Evolutionary conservation across 2,113 vertebrate species (phyloP).

Genomic region (Austrofundulus limnaeus): DNA sequence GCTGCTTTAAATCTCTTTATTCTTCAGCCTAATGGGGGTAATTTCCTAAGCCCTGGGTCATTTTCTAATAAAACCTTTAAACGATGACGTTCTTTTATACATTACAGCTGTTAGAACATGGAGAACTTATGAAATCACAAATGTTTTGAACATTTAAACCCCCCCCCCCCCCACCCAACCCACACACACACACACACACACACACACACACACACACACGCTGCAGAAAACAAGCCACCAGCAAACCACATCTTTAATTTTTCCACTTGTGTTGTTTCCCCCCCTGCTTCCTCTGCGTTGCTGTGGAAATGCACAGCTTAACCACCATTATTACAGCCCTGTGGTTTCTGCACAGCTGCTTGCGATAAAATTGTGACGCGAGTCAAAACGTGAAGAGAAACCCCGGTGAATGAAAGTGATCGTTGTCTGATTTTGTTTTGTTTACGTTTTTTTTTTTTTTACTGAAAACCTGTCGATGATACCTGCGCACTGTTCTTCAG

Average conservation of each 20-base stretch:
- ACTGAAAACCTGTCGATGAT: no score
- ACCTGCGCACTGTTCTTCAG: no score
- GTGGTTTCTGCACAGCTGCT: slow-evolving; percentile 48
- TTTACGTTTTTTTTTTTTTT: no score
- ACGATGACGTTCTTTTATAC: background rate
- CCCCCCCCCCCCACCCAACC: no score
- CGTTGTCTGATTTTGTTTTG: no score
- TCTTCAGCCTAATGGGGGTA: background rate
- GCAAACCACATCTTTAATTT: slow-evolving; percentile 36
- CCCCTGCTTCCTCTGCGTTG: slow-evolving; percentile 7
- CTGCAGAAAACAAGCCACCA: slow-evolving; percentile 14
- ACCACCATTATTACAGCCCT: slow-evolving; percentile 30
- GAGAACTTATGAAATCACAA: slow-evolving; percentile 16
- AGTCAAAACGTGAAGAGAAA: no score
- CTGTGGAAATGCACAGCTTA: slow-evolving; percentile 30
- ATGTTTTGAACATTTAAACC: slow-evolving; percentile 4
- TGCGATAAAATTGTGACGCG: slow-evolving; percentile 51
- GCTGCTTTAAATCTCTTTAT: background rate
- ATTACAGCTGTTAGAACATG: slow-evolving; percentile 18
- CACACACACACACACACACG: slow-evolving; percentile 11
- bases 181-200: no score
- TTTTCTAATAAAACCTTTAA: slow-evolving; percentile 3
- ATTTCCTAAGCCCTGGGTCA: background rate
- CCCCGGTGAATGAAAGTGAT: no score
- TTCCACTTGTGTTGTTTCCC: slow-evolving; percentile 39